Evolutionary conservation across 2,888 invertebrate genomes (phyloP).

Genomic region (Erebia palarica): DNA sequence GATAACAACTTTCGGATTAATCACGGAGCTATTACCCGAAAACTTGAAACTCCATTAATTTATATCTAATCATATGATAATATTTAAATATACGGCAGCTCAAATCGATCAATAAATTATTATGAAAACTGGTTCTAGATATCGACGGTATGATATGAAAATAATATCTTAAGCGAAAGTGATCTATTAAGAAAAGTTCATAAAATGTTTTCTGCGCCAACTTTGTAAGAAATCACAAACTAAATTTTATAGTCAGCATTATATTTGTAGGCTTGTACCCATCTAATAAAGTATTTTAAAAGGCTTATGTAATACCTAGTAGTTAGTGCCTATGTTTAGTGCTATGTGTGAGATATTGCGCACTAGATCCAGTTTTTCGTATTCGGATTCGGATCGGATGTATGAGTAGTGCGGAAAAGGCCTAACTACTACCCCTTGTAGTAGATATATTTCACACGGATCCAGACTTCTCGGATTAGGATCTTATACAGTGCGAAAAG

Average conservation of each 20-base stretch:
- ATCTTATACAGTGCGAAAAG: too few species aligned
- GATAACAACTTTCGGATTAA: slow-evolving; percentile 1
- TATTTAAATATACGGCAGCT: background rate
- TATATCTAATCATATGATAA: background rate
- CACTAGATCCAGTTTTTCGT: too few species aligned
- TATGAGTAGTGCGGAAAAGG: too few species aligned
- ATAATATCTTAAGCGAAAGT: slow-evolving; percentile 29
- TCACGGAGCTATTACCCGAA: background rate
- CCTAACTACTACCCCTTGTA: too few species aligned
- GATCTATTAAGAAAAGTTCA: slow-evolving; percentile 33
- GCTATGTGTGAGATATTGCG: too few species aligned
- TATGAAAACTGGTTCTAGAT: slow-evolving; percentile 21
- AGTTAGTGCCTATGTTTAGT: too few species aligned
- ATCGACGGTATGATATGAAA: background rate
- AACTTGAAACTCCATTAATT: background rate
- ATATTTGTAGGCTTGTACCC: background rate
- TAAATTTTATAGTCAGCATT: slow-evolving; percentile 23
- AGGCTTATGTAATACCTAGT: too few species aligned
- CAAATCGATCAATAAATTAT: background rate
- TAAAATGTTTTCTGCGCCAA: slow-evolving; percentile 25
- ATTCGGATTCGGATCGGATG: too few species aligned
- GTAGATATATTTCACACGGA: too few species aligned
- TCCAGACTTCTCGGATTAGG: too few species aligned
- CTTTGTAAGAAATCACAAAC: slow-evolving; percentile 21
- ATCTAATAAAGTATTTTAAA: too few species aligned